Conservation (phyloP, 2,113 vertebrate species). For the Gavialis gangeticus region DNA sequence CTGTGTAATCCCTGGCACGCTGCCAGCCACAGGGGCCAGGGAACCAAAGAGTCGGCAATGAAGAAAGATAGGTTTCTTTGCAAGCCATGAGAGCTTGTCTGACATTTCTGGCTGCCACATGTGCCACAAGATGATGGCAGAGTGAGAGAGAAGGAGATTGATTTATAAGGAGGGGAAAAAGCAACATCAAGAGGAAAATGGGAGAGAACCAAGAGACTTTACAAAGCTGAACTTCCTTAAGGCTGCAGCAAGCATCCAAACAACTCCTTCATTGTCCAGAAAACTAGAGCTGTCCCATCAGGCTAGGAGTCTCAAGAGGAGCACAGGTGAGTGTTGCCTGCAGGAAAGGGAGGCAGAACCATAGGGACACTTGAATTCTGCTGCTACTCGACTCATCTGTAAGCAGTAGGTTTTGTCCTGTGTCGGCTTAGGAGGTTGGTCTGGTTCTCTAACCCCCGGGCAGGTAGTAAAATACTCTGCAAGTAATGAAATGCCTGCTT, state of each 20-base stretch:
- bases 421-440: neutral
- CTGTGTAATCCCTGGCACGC: neutral
- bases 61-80: neutral
- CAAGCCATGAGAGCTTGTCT: neutral
- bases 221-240: neutral
- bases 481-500: neutral
- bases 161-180: neutral
- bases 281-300: neutral
- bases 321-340: neutral
- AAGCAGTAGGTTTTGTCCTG: neutral
- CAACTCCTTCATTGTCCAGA: neutral
- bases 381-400: neutral
- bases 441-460: neutral
- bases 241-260: neutral
- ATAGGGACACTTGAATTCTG: neutral
- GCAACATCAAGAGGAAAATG: accelerated
- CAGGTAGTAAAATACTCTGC: neutral
- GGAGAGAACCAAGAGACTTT: neutral
- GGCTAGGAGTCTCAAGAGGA: neutral
- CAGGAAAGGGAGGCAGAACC: neutral
- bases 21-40: accelerated
- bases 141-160: accelerated
- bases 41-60: neutral
- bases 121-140: neutral
- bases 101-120: neutral